These are phyloP conservation scores for Augiades crinisus DNA, from an alignment of 2,888 invertebrate genomes.

Conservation along the genomic window DNA sequence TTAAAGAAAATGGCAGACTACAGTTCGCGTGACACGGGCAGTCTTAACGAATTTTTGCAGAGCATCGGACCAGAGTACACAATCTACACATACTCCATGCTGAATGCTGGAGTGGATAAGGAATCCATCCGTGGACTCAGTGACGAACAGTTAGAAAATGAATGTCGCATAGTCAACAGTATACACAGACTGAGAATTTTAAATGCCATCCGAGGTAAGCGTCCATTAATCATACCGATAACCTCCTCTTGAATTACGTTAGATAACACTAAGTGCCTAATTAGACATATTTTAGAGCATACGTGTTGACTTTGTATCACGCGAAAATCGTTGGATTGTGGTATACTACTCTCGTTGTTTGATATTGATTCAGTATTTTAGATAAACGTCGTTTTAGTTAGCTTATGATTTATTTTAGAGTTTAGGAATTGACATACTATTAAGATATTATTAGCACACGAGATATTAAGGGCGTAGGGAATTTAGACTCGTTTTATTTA, in stretches of 20 bases:
- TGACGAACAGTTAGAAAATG: constrained; percentile 94
- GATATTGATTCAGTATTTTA: no score
- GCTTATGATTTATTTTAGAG: no score
- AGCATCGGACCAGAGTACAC: constrained; percentile 94
- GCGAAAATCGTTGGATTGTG: not conserved
- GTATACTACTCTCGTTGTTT: constrained; percentile 4
- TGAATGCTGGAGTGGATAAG: constrained; percentile 97
- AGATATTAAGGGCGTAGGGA: no score
- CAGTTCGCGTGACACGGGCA: constrained; percentile 95
- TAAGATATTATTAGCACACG: no score
- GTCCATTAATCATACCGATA: constrained; percentile 27
- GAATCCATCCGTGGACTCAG: constrained; percentile 92
- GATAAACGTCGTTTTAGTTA: no score
- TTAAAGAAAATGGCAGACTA: constrained; percentile 98
- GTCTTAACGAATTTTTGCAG: constrained; percentile 92
- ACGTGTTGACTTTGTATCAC: constrained; percentile 13
- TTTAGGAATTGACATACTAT: no score
- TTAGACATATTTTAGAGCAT: constrained; percentile 11
- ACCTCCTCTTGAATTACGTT: constrained; percentile 22
- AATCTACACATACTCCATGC: constrained; percentile 97
- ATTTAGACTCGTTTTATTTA: not conserved
- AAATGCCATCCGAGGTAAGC: constrained; percentile 89
- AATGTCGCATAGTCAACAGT: constrained; percentile 96
- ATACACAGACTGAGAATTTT: constrained; percentile 96
- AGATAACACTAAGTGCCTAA: constrained; percentile 17